phyloP scores from a whole-genome alignment of 2,888 invertebrate genomes.

The Pseudolycoriella hygida region DNA sequence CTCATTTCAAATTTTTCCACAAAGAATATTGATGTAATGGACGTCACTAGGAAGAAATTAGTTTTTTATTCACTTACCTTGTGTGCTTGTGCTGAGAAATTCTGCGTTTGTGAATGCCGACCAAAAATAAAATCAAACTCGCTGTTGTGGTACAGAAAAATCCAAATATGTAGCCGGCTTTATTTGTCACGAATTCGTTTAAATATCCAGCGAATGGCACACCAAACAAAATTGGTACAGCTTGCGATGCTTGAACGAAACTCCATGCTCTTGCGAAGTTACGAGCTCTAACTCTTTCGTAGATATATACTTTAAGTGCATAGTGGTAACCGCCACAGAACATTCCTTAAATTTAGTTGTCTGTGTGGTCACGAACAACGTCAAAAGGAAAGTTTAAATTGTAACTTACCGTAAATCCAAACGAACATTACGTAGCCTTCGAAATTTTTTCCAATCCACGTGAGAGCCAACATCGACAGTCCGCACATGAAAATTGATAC shows the following conservation, averaged over 20 bases:
- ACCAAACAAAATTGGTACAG: slow-evolving; percentile 68
- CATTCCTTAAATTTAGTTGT: slow-evolving; percentile 38
- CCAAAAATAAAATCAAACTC: slow-evolving; percentile 59
- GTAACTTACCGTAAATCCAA: slow-evolving; percentile 54
- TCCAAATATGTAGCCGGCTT: slow-evolving; percentile 70
- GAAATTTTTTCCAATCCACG: slow-evolving; percentile 57
- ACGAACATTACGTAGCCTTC: slow-evolving; percentile 64
- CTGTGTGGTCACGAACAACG: not conserved
- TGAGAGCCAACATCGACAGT: slow-evolving; percentile 56
- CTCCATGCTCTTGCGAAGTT: slow-evolving; percentile 82
- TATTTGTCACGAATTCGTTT: slow-evolving; percentile 56
- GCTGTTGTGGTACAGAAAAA: slow-evolving; percentile 61
- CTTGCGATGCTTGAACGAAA: slow-evolving; percentile 73
- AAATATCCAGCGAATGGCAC: slow-evolving; percentile 62
- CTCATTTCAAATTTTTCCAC: too few relatives aligned
- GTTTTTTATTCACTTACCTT: slow-evolving; percentile 13
- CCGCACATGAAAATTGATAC: slow-evolving; percentile 65
- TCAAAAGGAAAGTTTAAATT: not conserved
- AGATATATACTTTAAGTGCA: slow-evolving; percentile 76
- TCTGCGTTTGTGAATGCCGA: slow-evolving; percentile 58
- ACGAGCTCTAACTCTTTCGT: slow-evolving; percentile 67
- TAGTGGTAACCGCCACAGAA: slow-evolving; percentile 80
- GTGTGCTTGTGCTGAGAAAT: slow-evolving; percentile 54
- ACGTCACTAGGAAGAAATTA: too few relatives aligned
- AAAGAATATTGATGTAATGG: too few relatives aligned